A percentile compares a stretch with the other conserved stretches of the same genome.
phyloP scores from a whole-genome alignment of 2,888 invertebrate species.

The Zeuzera pyrina region DNA sequence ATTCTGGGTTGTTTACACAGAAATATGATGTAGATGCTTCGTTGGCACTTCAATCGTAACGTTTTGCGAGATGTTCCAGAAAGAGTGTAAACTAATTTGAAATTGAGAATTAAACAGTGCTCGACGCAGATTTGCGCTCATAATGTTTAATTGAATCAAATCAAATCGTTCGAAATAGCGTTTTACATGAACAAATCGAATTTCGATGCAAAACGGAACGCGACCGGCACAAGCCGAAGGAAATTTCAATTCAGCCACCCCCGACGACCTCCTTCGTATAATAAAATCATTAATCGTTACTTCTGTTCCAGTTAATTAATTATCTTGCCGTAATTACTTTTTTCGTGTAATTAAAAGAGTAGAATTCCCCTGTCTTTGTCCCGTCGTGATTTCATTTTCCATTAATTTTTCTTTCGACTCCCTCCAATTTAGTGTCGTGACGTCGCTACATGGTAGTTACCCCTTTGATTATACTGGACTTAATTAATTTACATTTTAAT shows the following conservation, averaged over 20 bases:
- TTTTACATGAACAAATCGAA: conserved; percentile 46
- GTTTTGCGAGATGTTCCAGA: no score
- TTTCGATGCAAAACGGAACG: conserved; percentile 49
- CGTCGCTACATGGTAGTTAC: conserved; percentile 63
- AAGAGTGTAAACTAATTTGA: no score
- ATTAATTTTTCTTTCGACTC: conserved; percentile 73
- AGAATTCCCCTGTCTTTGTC: conserved; percentile 71
- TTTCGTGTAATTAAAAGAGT: conserved; percentile 74
- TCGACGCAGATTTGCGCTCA: conserved; percentile 15
- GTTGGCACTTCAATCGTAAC: no score
- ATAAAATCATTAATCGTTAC: conserved; percentile 74
- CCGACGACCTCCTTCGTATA: conserved; percentile 65
- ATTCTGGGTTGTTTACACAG: no score
- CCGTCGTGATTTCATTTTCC: conserved; percentile 71
- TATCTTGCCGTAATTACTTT: conserved; percentile 73
- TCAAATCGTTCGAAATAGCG: conserved; percentile 48
- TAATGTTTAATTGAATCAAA: conserved; percentile 55
- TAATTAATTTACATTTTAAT: conserved; percentile 70
- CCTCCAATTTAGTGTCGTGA: conserved; percentile 75
- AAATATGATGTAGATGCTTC: no score
- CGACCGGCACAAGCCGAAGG: conserved; percentile 39
- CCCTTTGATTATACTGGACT: conserved; percentile 68
- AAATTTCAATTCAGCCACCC: conserved; percentile 59
- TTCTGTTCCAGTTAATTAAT: conserved; percentile 74
- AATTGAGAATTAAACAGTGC: conserved; percentile 14